Percentiles rank a stretch among this genome's conserved stretches.
phyloP scores from a whole-genome alignment of 2,888 invertebrate species.

The Epicampocera succincta region DNA sequence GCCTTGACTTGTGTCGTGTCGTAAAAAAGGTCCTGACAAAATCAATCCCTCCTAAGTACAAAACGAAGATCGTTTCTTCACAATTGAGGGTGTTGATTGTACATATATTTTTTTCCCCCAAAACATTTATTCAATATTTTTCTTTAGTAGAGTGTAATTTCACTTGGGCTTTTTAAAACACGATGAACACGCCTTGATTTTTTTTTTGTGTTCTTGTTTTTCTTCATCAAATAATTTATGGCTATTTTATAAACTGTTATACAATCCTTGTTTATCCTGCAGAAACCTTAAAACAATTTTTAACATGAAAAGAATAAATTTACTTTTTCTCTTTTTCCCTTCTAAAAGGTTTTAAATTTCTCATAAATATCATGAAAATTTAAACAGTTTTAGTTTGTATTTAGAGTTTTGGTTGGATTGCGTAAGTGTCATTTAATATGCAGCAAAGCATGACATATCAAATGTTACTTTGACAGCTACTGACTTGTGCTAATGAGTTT shows the following conservation, averaged over 20 bases:
- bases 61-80: constrained; percentile 11
- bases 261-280: constrained; percentile 33
- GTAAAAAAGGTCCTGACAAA: constrained; percentile 5
- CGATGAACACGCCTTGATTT: constrained; percentile 67
- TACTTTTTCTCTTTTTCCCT: neutral
- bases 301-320: constrained; percentile 4
- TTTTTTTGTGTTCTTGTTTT: too few species aligned
- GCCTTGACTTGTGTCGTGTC: constrained; percentile 32
- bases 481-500: constrained; percentile 69
- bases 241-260: constrained; percentile 35
- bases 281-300: constrained; percentile 62
- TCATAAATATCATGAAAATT: constrained; percentile 37
- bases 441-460: constrained; percentile 60
- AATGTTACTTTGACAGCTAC: constrained; percentile 66
- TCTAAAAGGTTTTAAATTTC: constrained; percentile 64
- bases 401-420: constrained; percentile 42
- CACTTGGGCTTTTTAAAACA: constrained; percentile 35
- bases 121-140: constrained; percentile 36
- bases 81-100: constrained; percentile 54
- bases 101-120: constrained; percentile 27
- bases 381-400: constrained; percentile 11
- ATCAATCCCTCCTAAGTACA: constrained; percentile 21
- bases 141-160: constrained; percentile 29
- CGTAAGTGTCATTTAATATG: constrained; percentile 63
- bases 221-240: constrained; percentile 49